Percentiles rank a stretch among this genome's conserved stretches.
phyloP scores from a whole-genome alignment of 2,113 vertebrate species.

The Pongo pygmaeus region DNA sequence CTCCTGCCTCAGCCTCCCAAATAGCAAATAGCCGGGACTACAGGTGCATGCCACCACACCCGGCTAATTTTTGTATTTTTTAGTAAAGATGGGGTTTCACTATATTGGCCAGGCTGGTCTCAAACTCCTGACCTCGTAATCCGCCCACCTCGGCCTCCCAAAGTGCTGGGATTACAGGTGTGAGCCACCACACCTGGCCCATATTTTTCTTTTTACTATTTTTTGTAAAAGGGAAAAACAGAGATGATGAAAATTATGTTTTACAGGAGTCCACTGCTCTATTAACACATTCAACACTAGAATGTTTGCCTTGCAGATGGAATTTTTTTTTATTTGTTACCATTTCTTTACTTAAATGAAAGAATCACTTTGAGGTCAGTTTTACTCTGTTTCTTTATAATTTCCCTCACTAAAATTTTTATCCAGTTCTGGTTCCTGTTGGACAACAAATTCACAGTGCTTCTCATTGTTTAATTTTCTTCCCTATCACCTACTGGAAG shows the following conservation, averaged over 20 bases:
- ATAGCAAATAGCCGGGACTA: too few relatives aligned
- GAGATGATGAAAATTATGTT: neutral
- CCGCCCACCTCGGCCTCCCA: too few relatives aligned
- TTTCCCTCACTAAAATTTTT: neutral
- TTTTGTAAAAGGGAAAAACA: neutral
- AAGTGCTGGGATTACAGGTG: too few relatives aligned
- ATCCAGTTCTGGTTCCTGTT: neutral
- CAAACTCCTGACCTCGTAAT: too few relatives aligned
- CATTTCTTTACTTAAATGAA: neutral
- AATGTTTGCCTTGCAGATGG: neutral
- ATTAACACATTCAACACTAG: neutral
- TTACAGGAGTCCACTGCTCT: too few relatives aligned
- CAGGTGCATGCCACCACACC: too few relatives aligned
- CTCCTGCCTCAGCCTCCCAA: too few relatives aligned
- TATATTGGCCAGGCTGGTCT: too few relatives aligned
- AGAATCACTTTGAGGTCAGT: neutral
- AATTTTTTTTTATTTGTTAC: neutral
- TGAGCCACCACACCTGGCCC: too few relatives aligned
- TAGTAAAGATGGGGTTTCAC: too few relatives aligned
- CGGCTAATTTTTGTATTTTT: too few relatives aligned
- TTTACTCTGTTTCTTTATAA: neutral
- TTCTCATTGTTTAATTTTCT: neutral
- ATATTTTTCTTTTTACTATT: neutral
- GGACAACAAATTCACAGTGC: neutral
- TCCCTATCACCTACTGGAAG: neutral